Conservation (phyloP, 2,888 invertebrate genomes). For the Alloplasta piceator region DNA sequence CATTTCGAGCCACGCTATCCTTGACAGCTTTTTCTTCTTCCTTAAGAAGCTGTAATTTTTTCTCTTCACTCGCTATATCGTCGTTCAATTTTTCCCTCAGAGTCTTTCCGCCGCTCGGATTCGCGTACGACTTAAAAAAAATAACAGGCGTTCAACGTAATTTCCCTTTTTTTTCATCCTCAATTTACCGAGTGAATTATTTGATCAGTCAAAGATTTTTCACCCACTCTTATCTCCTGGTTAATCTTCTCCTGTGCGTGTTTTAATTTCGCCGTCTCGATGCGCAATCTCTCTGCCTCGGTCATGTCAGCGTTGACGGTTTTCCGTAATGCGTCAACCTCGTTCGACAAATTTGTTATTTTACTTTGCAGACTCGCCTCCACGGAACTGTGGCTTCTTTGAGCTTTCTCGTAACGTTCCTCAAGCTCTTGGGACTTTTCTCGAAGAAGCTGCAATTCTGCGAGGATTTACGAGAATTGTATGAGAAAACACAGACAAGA, state of each 20-base stretch:
- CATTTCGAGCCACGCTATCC: constrained; percentile 75
- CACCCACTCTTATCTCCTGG: constrained; percentile 71
- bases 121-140: constrained; percentile 67
- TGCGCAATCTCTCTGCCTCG: constrained; percentile 68
- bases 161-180: not conserved
- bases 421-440: constrained; percentile 87
- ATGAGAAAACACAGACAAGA: not conserved
- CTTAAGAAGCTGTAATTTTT: constrained; percentile 85
- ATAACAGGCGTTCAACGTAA: not conserved
- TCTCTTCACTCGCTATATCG: constrained; percentile 85
- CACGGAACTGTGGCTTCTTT: constrained; percentile 85
- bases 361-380: constrained; percentile 85
- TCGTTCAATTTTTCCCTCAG: constrained; percentile 84
- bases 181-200: not conserved
- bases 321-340: constrained; percentile 78
- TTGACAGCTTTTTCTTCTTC: constrained; percentile 86
- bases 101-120: constrained; percentile 64
- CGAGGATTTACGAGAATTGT: not conserved
- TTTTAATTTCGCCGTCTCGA: constrained; percentile 71
- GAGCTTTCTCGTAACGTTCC: constrained; percentile 86
- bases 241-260: constrained; percentile 73
- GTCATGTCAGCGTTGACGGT: constrained; percentile 65
- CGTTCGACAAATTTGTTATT: constrained; percentile 81
- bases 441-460: constrained; percentile 87
- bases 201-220: too few species aligned